phyloP scores from a whole-genome alignment of 2,797 vertebrate genomes.

The Lepus townsendii region DNA sequence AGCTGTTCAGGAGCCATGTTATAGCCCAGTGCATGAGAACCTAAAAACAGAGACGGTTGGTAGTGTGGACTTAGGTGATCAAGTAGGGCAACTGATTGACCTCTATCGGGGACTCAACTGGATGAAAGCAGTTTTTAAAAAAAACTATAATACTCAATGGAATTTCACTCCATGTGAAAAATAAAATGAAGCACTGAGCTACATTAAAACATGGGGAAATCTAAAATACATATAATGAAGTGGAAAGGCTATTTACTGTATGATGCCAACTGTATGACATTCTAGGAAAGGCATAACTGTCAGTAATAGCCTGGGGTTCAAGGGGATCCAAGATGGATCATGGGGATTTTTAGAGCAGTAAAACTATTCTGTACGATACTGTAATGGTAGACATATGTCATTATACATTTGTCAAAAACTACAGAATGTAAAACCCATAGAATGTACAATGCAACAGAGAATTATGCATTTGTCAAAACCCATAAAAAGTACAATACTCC shows the following conservation, averaged over 20 bases:
- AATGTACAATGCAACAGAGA: background rate
- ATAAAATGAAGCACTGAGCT: background rate
- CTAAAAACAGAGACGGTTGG: background rate
- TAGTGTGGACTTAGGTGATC: background rate
- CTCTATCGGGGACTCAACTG: background rate
- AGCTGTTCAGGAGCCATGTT: no score
- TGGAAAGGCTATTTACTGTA: background rate
- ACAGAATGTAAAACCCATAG: background rate
- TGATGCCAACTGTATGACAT: background rate
- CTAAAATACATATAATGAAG: background rate
- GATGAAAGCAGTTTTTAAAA: background rate
- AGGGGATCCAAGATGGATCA: background rate
- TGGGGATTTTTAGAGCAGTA: background rate
- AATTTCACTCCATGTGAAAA: conserved; percentile 1
- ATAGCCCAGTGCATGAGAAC: background rate
- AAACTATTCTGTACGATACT: background rate
- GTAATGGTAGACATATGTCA: background rate
- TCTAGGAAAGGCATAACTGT: background rate
- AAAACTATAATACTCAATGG: background rate
- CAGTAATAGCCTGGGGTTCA: no score
- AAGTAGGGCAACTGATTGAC: background rate
- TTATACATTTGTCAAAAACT: background rate
- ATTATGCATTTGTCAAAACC: background rate
- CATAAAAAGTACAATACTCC: background rate
- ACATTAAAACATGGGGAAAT: background rate